Percentiles rank a stretch among this genome's conserved stretches.
Conservation (phyloP, 2,113 vertebrate genomes). For the Perognathus longimembris region DNA sequence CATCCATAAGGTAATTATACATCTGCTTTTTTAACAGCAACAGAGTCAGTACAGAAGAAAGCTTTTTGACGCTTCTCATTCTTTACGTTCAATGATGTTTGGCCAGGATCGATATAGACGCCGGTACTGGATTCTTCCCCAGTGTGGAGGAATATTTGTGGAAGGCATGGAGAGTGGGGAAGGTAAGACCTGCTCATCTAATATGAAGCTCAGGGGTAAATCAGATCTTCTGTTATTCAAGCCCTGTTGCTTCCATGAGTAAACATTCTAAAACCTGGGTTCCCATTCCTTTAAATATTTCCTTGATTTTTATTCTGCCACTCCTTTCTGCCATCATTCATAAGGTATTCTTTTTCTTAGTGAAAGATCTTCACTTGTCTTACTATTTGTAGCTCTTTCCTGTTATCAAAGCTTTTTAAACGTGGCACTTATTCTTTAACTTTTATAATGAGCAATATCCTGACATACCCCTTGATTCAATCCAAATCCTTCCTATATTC, state of each 20-base stretch:
- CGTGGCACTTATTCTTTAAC: not conserved
- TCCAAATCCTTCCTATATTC: not conserved
- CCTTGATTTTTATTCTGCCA: conserved; percentile 40
- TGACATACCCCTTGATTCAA: not conserved
- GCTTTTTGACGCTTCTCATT: conserved; percentile 94
- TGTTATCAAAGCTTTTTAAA: conserved; percentile 23
- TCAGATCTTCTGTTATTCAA: not conserved
- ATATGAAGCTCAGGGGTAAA: not conserved
- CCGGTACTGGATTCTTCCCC: conserved; percentile 96
- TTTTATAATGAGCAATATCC: conserved; percentile 7
- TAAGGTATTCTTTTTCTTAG: not conserved
- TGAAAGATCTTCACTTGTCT: not conserved
- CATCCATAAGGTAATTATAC: conserved; percentile 23
- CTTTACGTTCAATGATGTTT: conserved; percentile 94
- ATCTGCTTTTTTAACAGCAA: conserved; percentile 88
- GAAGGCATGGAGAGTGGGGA: conserved; percentile 95
- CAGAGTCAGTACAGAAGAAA: conserved; percentile 95
- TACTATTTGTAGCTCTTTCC: conserved; percentile 1
- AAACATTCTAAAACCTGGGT: not conserved
- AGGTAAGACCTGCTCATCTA: conserved; percentile 85
- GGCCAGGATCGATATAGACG: conserved; percentile 96
- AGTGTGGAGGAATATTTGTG: conserved; percentile 95
- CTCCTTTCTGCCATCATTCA: not conserved
- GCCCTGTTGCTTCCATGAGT: not conserved
- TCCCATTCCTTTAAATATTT: not conserved